A percentile compares a stretch with the other conserved stretches of the same genome.
These are phyloP conservation scores for Chydorus sphaericus DNA, from an alignment of 2,888 invertebrate species.

Conservation along the genomic window DNA sequence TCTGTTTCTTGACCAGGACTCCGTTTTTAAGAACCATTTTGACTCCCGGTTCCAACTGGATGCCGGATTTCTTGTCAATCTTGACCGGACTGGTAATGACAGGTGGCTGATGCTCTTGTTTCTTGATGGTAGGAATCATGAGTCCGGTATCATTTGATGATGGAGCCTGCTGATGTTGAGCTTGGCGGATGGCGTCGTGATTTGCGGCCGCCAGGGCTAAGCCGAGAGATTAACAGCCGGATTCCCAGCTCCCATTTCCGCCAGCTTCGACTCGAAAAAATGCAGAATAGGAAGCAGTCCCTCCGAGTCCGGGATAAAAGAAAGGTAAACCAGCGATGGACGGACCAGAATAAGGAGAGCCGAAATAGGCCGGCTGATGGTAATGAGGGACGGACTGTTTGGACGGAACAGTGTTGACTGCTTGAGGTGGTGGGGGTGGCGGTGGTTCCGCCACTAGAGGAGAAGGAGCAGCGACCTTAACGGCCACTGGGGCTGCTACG, in stretches of 20 bases:
- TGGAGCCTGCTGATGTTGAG: slow-evolving; percentile 17
- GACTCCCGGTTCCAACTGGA: slow-evolving; percentile 25
- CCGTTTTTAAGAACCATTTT: slow-evolving; percentile 86
- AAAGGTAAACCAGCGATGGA: slow-evolving; percentile 11
- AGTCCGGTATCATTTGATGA: slow-evolving; percentile 18
- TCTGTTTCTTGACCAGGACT: slow-evolving; percentile 78
- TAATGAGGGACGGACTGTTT: slow-evolving; percentile 2
- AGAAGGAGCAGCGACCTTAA: neutral
- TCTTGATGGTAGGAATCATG: slow-evolving; percentile 8
- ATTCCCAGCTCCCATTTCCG: slow-evolving; percentile 34
- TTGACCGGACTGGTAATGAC: slow-evolving; percentile 1
- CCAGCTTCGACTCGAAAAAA: slow-evolving; percentile 18
- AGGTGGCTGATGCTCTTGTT: neutral
- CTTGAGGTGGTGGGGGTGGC: neutral
- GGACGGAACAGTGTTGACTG: neutral
- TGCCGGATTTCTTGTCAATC: neutral
- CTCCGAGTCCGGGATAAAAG: slow-evolving; percentile 14
- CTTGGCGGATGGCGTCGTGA: slow-evolving; percentile 19
- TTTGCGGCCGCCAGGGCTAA: slow-evolving; percentile 19
- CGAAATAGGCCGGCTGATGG: slow-evolving; percentile 6
- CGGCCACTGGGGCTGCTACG: slow-evolving; percentile 10
- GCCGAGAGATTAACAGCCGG: slow-evolving; percentile 32
- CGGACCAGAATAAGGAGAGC: slow-evolving; percentile 2
- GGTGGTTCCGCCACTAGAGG: neutral
- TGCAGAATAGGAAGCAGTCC: slow-evolving; percentile 12